Percentiles rank a stretch among this genome's conserved stretches.
Conservation (phyloP, 2,797 vertebrate species). For the Oreochromis mossambicus region DNA sequence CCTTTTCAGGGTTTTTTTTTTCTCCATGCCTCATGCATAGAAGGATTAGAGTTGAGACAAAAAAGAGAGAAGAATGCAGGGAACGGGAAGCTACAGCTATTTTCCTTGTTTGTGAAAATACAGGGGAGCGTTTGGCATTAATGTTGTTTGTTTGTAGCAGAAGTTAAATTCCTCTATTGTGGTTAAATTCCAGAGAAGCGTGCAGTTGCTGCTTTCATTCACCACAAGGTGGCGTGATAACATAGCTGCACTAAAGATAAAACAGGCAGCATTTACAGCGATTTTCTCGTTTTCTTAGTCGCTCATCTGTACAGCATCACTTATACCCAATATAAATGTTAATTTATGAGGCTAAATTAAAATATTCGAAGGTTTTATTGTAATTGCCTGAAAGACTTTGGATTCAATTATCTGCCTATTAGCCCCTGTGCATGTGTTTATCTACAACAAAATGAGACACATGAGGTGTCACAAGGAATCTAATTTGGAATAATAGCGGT, state of each 20-base stretch:
- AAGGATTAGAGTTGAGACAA: conserved; percentile 7
- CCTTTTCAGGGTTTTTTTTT: not conserved
- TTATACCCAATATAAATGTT: not conserved
- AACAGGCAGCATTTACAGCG: not conserved
- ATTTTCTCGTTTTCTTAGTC: not conserved
- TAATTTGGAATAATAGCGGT: conserved; percentile 44
- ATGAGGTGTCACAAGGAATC: conserved; percentile 32
- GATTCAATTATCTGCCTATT: conserved; percentile 34
- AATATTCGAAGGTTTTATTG: conserved; percentile 11
- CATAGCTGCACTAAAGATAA: not conserved
- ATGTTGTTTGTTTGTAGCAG: conserved; percentile 1
- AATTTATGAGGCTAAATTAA: not conserved
- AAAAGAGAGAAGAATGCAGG: not conserved
- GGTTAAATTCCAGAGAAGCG: not conserved
- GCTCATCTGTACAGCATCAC: not conserved
- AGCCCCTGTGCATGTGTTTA: conserved; percentile 9
- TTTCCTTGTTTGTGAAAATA: conserved; percentile 7
- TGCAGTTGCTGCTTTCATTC: not conserved
- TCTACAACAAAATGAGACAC: conserved; percentile 17
- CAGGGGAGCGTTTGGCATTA: not conserved
- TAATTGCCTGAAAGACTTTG: conserved; percentile 26
- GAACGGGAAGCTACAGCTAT: not conserved
- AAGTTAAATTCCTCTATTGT: not conserved
- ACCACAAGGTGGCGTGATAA: conserved; percentile 52
- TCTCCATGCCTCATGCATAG: not conserved